Conservation (phyloP, 2,888 invertebrate genomes). For the Drosophila peninsularis region DNA sequence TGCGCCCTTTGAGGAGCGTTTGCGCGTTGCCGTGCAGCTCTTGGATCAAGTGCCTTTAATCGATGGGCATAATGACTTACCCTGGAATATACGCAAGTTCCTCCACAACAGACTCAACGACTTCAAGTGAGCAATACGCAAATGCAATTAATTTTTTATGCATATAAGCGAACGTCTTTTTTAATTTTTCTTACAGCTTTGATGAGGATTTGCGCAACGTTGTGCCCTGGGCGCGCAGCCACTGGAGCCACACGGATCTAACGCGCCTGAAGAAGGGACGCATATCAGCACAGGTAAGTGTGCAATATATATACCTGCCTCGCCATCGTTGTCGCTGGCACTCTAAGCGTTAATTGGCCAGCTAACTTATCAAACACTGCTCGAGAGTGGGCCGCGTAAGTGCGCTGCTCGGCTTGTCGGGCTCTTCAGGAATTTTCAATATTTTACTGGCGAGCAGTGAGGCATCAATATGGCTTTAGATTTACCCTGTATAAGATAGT, state of each 20-base stretch:
- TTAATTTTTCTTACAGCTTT: constrained; percentile 85
- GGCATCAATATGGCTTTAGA: background rate
- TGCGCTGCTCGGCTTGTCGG: background rate
- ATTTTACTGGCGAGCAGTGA: background rate
- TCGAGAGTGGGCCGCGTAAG: background rate
- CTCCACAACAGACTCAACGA: constrained; percentile 94
- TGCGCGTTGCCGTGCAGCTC: constrained; percentile 90
- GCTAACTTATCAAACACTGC: constrained; percentile 2
- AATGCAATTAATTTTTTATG: constrained; percentile 44
- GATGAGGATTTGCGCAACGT: constrained; percentile 89
- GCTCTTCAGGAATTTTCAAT: background rate
- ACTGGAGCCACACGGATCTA: constrained; percentile 93
- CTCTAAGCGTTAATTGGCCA: constrained; percentile 22
- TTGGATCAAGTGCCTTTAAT: constrained; percentile 92
- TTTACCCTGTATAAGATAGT: background rate
- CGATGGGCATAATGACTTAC: constrained; percentile 95
- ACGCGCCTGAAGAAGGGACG: constrained; percentile 90
- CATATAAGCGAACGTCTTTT: constrained; percentile 22
- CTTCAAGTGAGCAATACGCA: constrained; percentile 87
- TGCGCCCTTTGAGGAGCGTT: constrained; percentile 90
- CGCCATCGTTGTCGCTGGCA: constrained; percentile 15
- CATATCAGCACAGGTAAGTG: constrained; percentile 90
- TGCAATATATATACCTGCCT: background rate
- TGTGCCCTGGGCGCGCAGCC: constrained; percentile 89
- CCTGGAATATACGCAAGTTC: constrained; percentile 96